Evolutionary conservation across 2,113 vertebrate genomes (phyloP), one percentile per base, ranked within the genome.

Genomic region (Dasyprocta punctata): DNA sequence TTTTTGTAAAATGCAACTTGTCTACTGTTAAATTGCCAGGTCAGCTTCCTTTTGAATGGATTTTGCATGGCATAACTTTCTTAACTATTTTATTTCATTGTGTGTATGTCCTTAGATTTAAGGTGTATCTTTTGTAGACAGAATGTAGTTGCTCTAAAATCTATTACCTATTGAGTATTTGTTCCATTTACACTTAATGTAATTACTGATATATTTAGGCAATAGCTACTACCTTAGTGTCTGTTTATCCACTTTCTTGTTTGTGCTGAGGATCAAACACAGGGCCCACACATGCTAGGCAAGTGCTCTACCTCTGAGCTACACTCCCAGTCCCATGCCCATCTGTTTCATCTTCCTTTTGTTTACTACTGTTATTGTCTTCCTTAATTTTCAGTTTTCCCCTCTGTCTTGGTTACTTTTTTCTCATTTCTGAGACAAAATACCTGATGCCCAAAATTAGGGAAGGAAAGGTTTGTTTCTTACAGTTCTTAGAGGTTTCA

Each of bases 91-190:
- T 22, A 41, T 54, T 85, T 83, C 3, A 38, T 22, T 38, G 47
- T 63, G 89, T 67, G n/a, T 63, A 28, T n/a, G 38, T 58, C 54
- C 16, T 81, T 86, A 56, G 84, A 65, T 73, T 88, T 92, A 92
- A 94, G 47, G 4, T 33, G 2, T n/a, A 60, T 33, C 75, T 69
- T 92, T 81, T 86, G 17, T 75, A 92, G 88, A 67, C 28, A 85
- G 49, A 52, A 60, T 33, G 52, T 75, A 13, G 14, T 83, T 81
- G 12, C 56, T 91, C 71, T 80, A 77, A 88, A 81, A 26, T 78
- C n/a, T 12, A 80, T 89, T 60, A 63, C 82, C 85, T 89, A 84
- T 86, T 92, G 61, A 63, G 20, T 63, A 80, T 88, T 78, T 93
- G 58, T 60, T 88, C 28, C 47, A 85, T 65, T 92, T 84, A 30